Evolutionary conservation across 2,113 vertebrate species (phyloP), one percentile per base, ranked within the genome.

Genomic region (Arothron firmamentum): DNA sequence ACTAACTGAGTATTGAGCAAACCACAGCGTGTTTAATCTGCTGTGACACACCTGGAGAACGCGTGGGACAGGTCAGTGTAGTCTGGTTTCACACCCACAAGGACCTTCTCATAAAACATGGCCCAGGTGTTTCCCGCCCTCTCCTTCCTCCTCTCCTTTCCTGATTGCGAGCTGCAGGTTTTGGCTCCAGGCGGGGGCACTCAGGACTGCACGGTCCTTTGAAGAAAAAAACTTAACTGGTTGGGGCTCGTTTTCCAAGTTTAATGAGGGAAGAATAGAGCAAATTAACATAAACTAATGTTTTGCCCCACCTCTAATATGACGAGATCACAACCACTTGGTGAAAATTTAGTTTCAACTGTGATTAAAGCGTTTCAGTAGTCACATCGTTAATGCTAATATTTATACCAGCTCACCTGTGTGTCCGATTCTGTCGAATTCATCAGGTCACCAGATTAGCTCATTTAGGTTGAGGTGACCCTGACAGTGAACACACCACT

Each of bases 31-130:
- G 47, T 43, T 31, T 34, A 14, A n/a, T 56, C 4, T 41, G 5
- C 17, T 5, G 2, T 4, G 57, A 52, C 20, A 31, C 55, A 63
- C 56, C 38, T 65, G 59, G 18, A 41, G 62, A 25, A 23, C 1
- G n/a, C 46, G 62, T 7, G 28, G 46, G 18, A 49, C n/a, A 16
- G 6, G 7, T 1, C 17, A 31, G 48, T 59, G 38, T 52, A 0
- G 70, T 77, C 75, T 79, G 65, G 42, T 84, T 81, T 81, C 59
- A 46, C 17, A 21, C 50, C 41, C 34, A 67, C 56, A 65, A 56
- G 59, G 63, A 25, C 57, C 1, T 52, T 62, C 65, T 18, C 68
- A 13, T 58, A 46, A 59, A 56, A 41, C 34, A 12, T 1, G 0
- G 16, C 1, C 13, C 75, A 72, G 52, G 7, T 67, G 72, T 58